phyloP scores from a whole-genome alignment of 2,797 vertebrate genomes.

The Novumbra hubbsi region DNA sequence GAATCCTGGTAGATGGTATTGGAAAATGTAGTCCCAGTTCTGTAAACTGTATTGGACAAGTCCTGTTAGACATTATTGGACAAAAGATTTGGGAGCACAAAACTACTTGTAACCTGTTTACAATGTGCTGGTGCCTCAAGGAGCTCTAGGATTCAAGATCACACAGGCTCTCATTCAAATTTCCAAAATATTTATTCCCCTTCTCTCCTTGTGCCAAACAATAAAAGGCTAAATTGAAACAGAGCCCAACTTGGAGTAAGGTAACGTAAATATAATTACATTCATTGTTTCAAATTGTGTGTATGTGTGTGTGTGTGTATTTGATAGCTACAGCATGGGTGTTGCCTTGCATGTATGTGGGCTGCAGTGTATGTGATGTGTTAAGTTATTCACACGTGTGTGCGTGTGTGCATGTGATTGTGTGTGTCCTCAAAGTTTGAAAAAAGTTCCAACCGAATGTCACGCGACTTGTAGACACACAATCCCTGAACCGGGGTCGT shows the following conservation, averaged over 20 bases:
- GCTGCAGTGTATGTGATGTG: slow-evolving; percentile 26
- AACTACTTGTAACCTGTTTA: neutral
- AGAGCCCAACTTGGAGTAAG: neutral
- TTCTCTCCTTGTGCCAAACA: neutral
- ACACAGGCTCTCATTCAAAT: neutral
- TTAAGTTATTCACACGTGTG: slow-evolving; percentile 28
- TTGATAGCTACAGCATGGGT: neutral
- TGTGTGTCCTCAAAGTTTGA: slow-evolving; percentile 14
- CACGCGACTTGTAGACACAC: slow-evolving; percentile 40
- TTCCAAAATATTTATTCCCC: neutral
- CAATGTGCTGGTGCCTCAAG: neutral
- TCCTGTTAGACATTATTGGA: neutral
- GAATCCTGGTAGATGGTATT: too few species aligned
- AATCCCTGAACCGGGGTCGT: slow-evolving; percentile 40
- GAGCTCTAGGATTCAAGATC: neutral
- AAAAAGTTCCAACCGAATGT: slow-evolving; percentile 34
- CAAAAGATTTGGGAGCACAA: neutral
- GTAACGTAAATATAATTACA: neutral
- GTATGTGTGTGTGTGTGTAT: slow-evolving; percentile 8
- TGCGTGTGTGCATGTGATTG: slow-evolving; percentile 9
- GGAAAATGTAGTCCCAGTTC: too few species aligned
- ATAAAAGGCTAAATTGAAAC: neutral
- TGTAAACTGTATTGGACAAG: neutral
- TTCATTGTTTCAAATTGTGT: slow-evolving; percentile 2
- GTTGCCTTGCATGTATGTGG: slow-evolving; percentile 1